Base-by-base conservation (phyloP, 2,113 vertebrate species). In the Dendropsophus ebraccatus region DNA sequence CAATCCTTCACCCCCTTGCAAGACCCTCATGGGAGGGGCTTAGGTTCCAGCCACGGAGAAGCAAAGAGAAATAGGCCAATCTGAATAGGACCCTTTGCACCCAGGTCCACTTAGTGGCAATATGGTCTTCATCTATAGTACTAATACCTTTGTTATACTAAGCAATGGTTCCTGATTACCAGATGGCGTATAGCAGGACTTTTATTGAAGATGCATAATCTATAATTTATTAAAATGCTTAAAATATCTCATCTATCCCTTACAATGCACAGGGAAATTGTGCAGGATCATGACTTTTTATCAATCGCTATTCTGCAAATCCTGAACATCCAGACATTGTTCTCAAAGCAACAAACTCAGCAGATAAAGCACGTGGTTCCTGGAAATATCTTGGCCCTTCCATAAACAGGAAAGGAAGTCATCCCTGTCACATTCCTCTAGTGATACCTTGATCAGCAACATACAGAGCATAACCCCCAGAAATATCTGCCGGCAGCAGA, bases 361-460 rank as follows among this genome's bases (percentile, higher is more conserved):
- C 85, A 87, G 74, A 60, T 81, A 74, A 21, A 17, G 16, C 52
- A 28, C 62, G 52, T 56, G 65, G 76, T 80, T 80, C 84, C 84
- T 84, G 82, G 70, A 84, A 84, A 75, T 75, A 32, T 74, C 56
- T 74, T 83, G 21, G 41, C 16, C 13, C 35, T 62, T 81, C 41
- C 11, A 87, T 87, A 81, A 87, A 87, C 85, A 87, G 85, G 85
- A 86, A 81, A 56, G 25, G 47, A 74, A 47, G 35, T 73, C 65
- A 76, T 49, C 56, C 9, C n/a, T 76, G 76, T 45, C n/a, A 69
- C 62, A 86, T 70, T 54, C n/a, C 10, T 58, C 30, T 16, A 30
- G 23, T 49, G 77, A 81, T 47, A 79, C 45, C 9, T 32, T 13
- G 35, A 41, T 70, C 50, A 45, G 49, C 11, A 70, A 23, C 2